Evolutionary conservation across 2,113 vertebrate genomes (phyloP).

Genomic region (Notarius lentiginosus): DNA sequence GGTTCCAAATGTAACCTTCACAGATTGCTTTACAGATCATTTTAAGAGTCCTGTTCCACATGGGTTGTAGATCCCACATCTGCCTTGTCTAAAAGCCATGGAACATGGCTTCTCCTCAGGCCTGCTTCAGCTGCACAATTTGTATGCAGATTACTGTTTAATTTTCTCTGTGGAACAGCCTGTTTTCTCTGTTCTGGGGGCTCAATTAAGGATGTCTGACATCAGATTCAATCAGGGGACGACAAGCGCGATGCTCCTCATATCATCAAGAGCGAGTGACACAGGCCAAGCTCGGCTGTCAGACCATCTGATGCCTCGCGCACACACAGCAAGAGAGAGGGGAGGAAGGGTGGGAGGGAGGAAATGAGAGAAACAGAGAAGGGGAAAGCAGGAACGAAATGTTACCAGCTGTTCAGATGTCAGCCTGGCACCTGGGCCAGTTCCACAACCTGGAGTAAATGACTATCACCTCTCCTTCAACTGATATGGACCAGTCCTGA

Average conservation of each 20-base stretch:
- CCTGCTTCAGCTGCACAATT: conserved; percentile 21
- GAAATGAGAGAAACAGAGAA: neutral
- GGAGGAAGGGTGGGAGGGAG: neutral
- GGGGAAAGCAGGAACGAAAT: conserved; percentile 7
- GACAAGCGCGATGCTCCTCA: conserved; percentile 12
- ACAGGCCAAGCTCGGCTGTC: conserved; percentile 39
- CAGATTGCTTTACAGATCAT: neutral
- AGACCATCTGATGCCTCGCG: conserved; percentile 37
- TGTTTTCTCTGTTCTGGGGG: conserved; percentile 33
- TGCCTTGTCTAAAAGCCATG: conserved; percentile 3
- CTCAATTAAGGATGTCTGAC: conserved; percentile 47
- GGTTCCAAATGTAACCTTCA: neutral
- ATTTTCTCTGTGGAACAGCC: conserved; percentile 38
- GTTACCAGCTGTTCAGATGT: conserved; percentile 40
- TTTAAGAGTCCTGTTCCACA: neutral
- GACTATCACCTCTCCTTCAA: conserved; percentile 9
- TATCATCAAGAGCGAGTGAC: conserved; percentile 28
- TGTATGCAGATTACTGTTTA: conserved; percentile 46
- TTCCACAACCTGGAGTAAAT: neutral
- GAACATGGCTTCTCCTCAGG: conserved; percentile 21
- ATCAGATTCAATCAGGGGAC: conserved; percentile 44
- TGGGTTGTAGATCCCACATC: neutral
- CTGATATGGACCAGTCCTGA: neutral
- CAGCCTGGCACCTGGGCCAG: conserved; percentile 15
- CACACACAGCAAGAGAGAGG: conserved; percentile 14